These are phyloP conservation scores for Triplophysa bombifrons DNA, from an alignment of 2,797 vertebrate genomes.

Conservation along the genomic window DNA sequence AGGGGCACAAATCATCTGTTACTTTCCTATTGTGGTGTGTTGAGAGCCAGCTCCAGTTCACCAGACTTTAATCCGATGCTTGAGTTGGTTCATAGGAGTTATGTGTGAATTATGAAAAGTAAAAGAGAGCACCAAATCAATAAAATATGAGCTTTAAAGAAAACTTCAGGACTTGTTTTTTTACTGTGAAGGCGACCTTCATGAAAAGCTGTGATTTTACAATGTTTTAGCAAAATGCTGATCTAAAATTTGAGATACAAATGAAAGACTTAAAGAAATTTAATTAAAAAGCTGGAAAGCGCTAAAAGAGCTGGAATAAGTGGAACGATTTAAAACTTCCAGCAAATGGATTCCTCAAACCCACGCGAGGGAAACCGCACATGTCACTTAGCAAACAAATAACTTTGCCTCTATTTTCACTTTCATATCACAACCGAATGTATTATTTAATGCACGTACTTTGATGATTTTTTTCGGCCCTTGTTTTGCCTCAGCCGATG, in stretches of 20 bases:
- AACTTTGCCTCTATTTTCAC: slow-evolving; percentile 57
- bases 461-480: slow-evolving; percentile 61
- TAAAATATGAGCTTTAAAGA: not conserved
- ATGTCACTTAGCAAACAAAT: slow-evolving; percentile 56
- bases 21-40: slow-evolving; percentile 30
- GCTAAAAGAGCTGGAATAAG: slow-evolving; percentile 36
- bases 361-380: slow-evolving; percentile 50
- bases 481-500: slow-evolving; percentile 60
- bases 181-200: not conserved
- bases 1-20: slow-evolving; percentile 56
- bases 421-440: slow-evolving; percentile 56
- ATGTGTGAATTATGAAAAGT: not conserved
- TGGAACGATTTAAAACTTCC: slow-evolving; percentile 52
- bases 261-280: slow-evolving; percentile 56
- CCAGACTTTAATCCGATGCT: slow-evolving; percentile 1
- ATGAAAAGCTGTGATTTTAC: slow-evolving; percentile 28
- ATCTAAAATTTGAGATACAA: slow-evolving; percentile 56
- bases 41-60: slow-evolving; percentile 24
- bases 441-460: slow-evolving; percentile 66
- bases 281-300: slow-evolving; percentile 61
- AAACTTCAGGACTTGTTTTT: not conserved
- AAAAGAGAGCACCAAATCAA: not conserved
- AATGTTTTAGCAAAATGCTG: slow-evolving; percentile 50
- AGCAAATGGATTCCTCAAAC: slow-evolving; percentile 62
- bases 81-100: not conserved